Percentiles rank a stretch among this genome's conserved stretches.
Evolutionary conservation across 92 coral and sea anemone genomes (phyloP).

Genomic region (Actinernus sp.): DNA sequence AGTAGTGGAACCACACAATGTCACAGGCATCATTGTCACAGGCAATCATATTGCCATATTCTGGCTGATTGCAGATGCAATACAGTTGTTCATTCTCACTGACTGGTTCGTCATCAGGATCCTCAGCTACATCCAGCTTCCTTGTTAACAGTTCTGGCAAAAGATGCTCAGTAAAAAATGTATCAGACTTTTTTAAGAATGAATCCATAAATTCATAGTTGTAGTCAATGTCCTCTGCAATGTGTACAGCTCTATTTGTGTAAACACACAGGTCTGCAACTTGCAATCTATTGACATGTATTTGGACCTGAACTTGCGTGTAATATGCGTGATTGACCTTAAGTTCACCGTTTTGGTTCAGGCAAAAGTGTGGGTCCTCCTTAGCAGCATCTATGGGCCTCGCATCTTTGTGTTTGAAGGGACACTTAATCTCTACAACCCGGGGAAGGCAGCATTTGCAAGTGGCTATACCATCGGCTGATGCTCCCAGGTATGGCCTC

Average conservation of each 20-base stretch:
- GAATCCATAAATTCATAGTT: too few species aligned
- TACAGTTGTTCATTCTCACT: too few species aligned
- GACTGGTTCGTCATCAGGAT: too few species aligned
- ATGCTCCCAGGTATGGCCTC: conserved; percentile 23
- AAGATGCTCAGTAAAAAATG: too few species aligned
- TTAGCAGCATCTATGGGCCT: conserved; percentile 9
- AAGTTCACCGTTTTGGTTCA: conserved; percentile 21
- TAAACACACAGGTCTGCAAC: conserved; percentile 4
- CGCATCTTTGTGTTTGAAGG: conserved; percentile 17
- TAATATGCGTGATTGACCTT: conserved; percentile 36
- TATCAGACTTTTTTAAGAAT: too few species aligned
- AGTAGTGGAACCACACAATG: too few species aligned
- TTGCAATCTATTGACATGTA: conserved; percentile 23
- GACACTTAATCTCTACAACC: conserved; percentile 24
- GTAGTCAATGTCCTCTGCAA: too few species aligned
- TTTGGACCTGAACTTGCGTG: conserved; percentile 62
- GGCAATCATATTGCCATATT: too few species aligned
- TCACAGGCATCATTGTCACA: too few species aligned
- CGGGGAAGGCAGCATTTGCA: conserved; percentile 29
- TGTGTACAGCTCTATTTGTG: conserved; percentile 22
- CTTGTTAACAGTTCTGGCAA: too few species aligned
- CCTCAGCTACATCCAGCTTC: too few species aligned
- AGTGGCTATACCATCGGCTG: conserved; percentile 22
- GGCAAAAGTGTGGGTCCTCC: conserved; percentile 30
- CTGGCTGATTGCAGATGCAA: too few species aligned